phyloP scores from a whole-genome alignment of 1,140 invertebrate species.

The Trypoxylus dichotomus region DNA sequence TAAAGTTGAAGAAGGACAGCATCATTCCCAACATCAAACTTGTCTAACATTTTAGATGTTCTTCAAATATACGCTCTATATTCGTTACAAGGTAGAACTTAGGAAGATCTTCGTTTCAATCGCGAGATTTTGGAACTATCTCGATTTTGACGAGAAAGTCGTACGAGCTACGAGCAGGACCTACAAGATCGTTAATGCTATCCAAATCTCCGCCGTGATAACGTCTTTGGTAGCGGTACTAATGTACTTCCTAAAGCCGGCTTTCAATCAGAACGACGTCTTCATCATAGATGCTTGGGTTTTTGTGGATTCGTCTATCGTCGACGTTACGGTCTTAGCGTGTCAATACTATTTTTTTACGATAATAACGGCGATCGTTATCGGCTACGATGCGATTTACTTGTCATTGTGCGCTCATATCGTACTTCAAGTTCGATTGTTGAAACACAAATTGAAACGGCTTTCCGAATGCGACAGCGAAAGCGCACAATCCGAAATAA shows the following conservation, averaged over 20 bases:
- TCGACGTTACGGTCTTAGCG: background rate
- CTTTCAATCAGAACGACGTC: background rate
- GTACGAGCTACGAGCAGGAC: background rate
- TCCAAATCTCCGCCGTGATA: background rate
- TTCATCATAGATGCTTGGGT: conserved; percentile 7
- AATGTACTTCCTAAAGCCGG: conserved; percentile 1
- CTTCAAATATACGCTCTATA: background rate
- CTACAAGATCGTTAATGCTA: background rate
- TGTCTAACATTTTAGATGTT: background rate
- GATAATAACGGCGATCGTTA: background rate
- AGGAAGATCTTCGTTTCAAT: background rate
- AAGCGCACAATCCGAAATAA: background rate
- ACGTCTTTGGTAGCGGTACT: background rate
- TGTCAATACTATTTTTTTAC: background rate
- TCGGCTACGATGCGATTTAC: background rate
- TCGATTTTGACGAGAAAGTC: background rate
- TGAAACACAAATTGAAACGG: background rate
- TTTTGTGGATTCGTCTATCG: background rate
- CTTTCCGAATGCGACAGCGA: background rate
- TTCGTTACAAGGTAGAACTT: background rate
- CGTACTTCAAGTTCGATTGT: background rate
- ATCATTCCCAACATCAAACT: background rate
- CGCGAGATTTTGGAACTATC: background rate
- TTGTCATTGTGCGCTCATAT: background rate
- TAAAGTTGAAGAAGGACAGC: background rate